Evolutionary conservation across 2,888 invertebrate genomes (phyloP).

Genomic region (Macaria notata): DNA sequence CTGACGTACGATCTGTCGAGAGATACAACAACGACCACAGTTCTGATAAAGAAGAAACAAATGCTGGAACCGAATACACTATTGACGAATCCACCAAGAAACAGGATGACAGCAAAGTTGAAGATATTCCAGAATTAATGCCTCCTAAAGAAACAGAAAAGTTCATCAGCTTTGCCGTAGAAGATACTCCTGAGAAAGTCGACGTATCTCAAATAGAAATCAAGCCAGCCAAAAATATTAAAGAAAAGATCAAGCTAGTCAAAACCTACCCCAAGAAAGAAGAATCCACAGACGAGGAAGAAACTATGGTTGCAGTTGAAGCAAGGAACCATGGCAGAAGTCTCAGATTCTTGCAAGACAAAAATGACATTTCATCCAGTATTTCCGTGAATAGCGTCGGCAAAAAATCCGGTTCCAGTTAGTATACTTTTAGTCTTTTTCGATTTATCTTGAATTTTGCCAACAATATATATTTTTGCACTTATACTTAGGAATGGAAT

Average conservation of each 20-base stretch:
- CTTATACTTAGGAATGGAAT: slow-evolving; percentile 6
- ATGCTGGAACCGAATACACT: slow-evolving; percentile 53
- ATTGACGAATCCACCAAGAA: slow-evolving; percentile 59
- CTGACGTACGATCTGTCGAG: slow-evolving; percentile 83
- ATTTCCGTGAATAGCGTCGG: slow-evolving; percentile 84
- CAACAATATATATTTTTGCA: slow-evolving; percentile 9
- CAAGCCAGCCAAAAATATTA: slow-evolving; percentile 75
- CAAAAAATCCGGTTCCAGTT: slow-evolving; percentile 69
- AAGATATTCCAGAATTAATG: slow-evolving; percentile 58
- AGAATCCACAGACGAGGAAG: slow-evolving; percentile 75
- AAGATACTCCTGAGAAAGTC: slow-evolving; percentile 71
- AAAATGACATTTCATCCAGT: slow-evolving; percentile 81
- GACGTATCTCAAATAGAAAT: slow-evolving; percentile 58
- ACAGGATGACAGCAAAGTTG: slow-evolving; percentile 51
- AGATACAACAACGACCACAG: slow-evolving; percentile 57
- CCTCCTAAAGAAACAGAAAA: slow-evolving; percentile 79
- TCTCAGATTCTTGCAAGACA: slow-evolving; percentile 59
- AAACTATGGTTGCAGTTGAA: slow-evolving; percentile 84
- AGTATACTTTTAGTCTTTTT: slow-evolving; percentile 34
- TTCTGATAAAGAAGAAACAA: slow-evolving; percentile 49
- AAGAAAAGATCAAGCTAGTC: slow-evolving; percentile 79
- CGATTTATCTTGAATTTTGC: not conserved
- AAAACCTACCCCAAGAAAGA: slow-evolving; percentile 76
- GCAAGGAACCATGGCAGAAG: slow-evolving; percentile 76
- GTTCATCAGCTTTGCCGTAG: slow-evolving; percentile 75